A percentile compares a stretch with the other conserved stretches of the same genome.
These are phyloP conservation scores for Chironomus tepperi DNA, from an alignment of 1,140 invertebrate species.

Conservation along the genomic window DNA sequence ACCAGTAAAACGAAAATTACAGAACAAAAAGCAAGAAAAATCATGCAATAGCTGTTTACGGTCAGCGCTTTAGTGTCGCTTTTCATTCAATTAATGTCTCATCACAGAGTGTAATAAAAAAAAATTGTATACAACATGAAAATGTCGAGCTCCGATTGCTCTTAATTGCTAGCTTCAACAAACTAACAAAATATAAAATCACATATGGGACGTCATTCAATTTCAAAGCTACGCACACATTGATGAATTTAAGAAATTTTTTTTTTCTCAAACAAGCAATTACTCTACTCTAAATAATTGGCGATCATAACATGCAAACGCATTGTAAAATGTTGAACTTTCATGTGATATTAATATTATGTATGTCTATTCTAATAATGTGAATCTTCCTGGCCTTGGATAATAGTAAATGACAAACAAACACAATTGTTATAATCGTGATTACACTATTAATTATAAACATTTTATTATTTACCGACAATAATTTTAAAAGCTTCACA, in stretches of 20 bases:
- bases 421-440: background rate
- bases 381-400: slow-evolving; percentile 9
- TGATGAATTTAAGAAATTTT: background rate
- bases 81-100: slow-evolving; percentile 14
- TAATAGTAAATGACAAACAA: background rate
- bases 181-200: background rate
- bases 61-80: slow-evolving; percentile 5
- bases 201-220: too few relatives aligned
- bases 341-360: too few relatives aligned
- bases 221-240: background rate
- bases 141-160: slow-evolving; percentile 11
- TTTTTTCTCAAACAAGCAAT: background rate
- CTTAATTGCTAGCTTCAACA: slow-evolving; percentile 12
- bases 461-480: too few relatives aligned
- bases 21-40: background rate
- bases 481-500: background rate
- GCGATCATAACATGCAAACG: background rate
- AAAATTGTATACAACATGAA: slow-evolving; percentile 2
- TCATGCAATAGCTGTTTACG: slow-evolving; percentile 1
- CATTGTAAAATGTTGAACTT: background rate
- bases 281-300: background rate
- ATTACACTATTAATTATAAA: too few relatives aligned
- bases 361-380: background rate
- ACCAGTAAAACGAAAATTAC: too few relatives aligned
- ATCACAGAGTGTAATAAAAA: slow-evolving; percentile 9